Base-by-base conservation (phyloP, 2,113 vertebrate genomes). In the Oxygymnocypris stewartii region DNA sequence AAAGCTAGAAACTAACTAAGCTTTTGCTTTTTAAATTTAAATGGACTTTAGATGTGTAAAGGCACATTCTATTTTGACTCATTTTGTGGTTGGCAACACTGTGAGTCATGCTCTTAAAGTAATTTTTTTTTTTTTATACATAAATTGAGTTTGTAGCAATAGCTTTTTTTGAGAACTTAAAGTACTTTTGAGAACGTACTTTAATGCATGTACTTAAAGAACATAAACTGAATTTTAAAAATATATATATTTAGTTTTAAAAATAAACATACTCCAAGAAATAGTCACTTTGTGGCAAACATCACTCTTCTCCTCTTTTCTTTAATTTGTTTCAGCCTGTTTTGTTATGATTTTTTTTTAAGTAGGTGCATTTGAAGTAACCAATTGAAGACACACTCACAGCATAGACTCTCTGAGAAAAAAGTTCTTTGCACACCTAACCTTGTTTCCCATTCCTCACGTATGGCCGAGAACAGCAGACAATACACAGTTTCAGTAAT, bases 401-500 rank as follows among this genome's bases (percentile, higher is more conserved):
- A 88, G 44, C 44, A 54, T 18, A 69, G 61, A 28, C 69, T 47
- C 20, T 63, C 61, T 31, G 28, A 31, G 28, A 31, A 42, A 49
- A 76, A 76, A 76, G 11, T 44, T 71, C 18, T 84, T 10, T 18
- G n/a, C 49, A 18, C 7, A 9, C 59, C 74, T 71, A 80, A 54
- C 47, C 77, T 57, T 1, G 23, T 79, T 28, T 42, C 49, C 57
- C 47, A 35, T 47, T 40, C 84, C 25, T 20, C 59, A 79, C 31
- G 6, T 61, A 76, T 31, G 28, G 37, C 76, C 84, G 86, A 84
- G 76, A 73, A 81, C 67, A 65, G 77, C n/a, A 78, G 84, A 31
- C 47, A 57, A 79, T 49, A 63, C 49, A 74, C 84, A 40, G 65
- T 44, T 85, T 78, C 63, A 42, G 79, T 18, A 79, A 87, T 65